Evolutionary conservation across 1,140 invertebrate genomes (phyloP), one percentile per base, ranked within the genome.

Genomic region (Pseudomyrmex sp.): DNA sequence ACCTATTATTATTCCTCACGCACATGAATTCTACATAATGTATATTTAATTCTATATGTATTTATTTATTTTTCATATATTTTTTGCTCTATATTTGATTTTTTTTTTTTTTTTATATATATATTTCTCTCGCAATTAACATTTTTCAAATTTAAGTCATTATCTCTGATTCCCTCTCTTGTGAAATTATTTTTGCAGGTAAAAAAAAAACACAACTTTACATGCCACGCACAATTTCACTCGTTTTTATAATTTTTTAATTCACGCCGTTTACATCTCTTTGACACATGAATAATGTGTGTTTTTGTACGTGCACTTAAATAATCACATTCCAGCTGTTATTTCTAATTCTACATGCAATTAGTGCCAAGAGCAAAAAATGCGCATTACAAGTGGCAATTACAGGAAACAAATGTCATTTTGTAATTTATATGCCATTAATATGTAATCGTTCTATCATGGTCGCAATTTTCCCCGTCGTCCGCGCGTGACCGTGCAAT

Each of bases 351-450:
- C 1, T 50, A 18, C 18, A 46, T 20, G 9, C 26, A 77, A 77
- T 77, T 68, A 76, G 3, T 54, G 66, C 35, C n/a, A 66, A 35
- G 54, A 68, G 1, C n/a, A 66, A 76, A 66, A 76, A 23, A 44
- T 7, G 0, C 23, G 9, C 50, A n/a, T 75, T 59, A 74, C 59
- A 3, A 73, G 54, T 56, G 5, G 18, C 44, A 75, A 76, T 76
- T 76, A 63, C 23, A 76, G n/a, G 13, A 66, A 66, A 58, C n/a
- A 65, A 65, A 46, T 18, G 59, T 54, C 12, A 15, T 77, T 77
- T 66, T 54, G 48, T 20, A 77, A 77, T 77, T 54, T 76, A 54
- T 54, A 46, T 56, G 48, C 18, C 23, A 66, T 77, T 54, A 77
- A 54, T 77, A 13, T n/a, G 13, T 9, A 68, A 68, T 80, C n/a